These are phyloP conservation scores for Lithosia quadra DNA, from an alignment of 2,888 invertebrate species.

Conservation along the genomic window DNA sequence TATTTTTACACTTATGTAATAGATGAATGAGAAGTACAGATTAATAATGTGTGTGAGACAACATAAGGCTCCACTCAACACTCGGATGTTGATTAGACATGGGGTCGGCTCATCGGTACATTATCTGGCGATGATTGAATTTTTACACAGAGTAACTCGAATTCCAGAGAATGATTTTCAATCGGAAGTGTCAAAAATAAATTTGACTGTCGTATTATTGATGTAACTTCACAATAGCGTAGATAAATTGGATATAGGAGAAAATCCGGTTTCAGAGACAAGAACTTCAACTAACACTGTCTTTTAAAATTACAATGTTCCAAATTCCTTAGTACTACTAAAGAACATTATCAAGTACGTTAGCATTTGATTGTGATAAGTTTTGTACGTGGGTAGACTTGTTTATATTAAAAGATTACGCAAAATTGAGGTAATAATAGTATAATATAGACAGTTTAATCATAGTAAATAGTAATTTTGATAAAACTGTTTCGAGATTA, in stretches of 20 bases:
- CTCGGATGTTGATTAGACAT: slow-evolving; percentile 62
- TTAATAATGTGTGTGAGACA: slow-evolving; percentile 34
- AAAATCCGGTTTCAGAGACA: background rate
- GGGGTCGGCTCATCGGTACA: slow-evolving; percentile 60
- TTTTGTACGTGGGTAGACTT: background rate
- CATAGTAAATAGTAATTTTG: background rate
- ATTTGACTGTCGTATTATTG: slow-evolving; percentile 1
- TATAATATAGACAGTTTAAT: background rate
- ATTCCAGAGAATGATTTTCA: slow-evolving; percentile 35
- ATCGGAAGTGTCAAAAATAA: slow-evolving; percentile 25
- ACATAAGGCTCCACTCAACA: slow-evolving; percentile 44
- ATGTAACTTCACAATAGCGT: background rate
- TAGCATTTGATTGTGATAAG: background rate
- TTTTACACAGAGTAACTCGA: slow-evolving; percentile 60
- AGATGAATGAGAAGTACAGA: slow-evolving; percentile 15
- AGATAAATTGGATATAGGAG: background rate
- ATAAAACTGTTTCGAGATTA: background rate
- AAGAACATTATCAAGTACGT: background rate
- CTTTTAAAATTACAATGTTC: background rate
- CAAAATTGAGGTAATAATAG: background rate
- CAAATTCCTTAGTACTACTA: background rate
- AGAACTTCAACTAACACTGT: background rate
- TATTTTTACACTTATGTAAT: slow-evolving; percentile 1
- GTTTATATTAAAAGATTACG: background rate
- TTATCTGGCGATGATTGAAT: slow-evolving; percentile 72